Base-by-base conservation (phyloP, 2,797 vertebrate species). In the Melanotaenia boesemani region DNA sequence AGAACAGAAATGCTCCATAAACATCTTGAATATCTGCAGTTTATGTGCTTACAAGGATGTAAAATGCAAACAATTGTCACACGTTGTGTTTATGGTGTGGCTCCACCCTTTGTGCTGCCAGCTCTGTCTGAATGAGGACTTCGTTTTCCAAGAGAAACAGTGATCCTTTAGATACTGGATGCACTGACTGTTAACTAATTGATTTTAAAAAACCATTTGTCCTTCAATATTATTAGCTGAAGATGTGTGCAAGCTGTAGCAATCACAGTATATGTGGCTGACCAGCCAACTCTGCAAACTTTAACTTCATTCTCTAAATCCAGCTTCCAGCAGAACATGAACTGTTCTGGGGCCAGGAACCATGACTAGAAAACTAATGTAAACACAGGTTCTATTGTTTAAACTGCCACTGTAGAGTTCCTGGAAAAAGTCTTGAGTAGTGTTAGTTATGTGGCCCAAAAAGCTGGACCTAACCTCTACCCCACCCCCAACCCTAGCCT, bases 401-500 rank as follows among this genome's bases (percentile, higher is more conserved):
- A 41, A 26, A n/a, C 61, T 16, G 20, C 60, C 2, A 56, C 36
- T 6, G 13, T n/a, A 37, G 22, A 15, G 30, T 62, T 81, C 50
- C 67, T 68, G 30, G 72, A 69, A 20, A 28, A n/a, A n/a, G 60
- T 67, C 46, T 57, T 8, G 30, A 0, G 4, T 48, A 20, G 61
- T 69, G 41, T 76, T 37, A 13, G 13, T 22, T 60, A 20, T 63
- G 72, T 64, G 48, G 30, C 36, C 54, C 74, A 75, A 80, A 89
- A 90, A 89, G 88, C 90, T 90, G 89, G 65, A 36, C 44, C 67
- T 55, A 30, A 69, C 80, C 39, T 37, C 60, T 30, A 24, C 10
- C 22, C 44, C n/a, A 39, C 56, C 50, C 26, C 32, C 1, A 67
- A 3, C 20, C 55, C 72, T 7, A 46, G 44, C 44, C 20, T 48